Percentiles rank a stretch among this genome's conserved stretches.
Evolutionary conservation across 64 coral and sea anemone species (phyloP).

Genomic region (Anthopleura sola): DNA sequence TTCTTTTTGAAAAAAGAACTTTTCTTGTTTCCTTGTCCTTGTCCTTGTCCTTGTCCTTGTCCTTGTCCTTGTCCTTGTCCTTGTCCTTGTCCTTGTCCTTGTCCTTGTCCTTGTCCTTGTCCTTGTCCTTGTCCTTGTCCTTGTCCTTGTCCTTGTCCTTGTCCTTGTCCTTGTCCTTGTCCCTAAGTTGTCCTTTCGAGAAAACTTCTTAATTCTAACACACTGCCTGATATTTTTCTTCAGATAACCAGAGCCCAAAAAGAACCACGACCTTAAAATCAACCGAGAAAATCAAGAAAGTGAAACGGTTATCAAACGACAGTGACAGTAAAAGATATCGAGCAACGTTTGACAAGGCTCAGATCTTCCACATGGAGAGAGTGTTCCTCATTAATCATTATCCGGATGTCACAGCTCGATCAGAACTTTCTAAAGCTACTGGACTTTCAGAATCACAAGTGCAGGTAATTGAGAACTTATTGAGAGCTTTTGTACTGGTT

Average conservation of each 20-base stretch:
- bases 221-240: background rate
- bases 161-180: too few relatives aligned
- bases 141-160: too few relatives aligned
- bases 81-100: too few relatives aligned
- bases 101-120: too few relatives aligned
- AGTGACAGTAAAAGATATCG: constrained; percentile 60
- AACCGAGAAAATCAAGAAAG: constrained; percentile 39
- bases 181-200: too few relatives aligned
- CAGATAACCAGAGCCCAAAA: constrained; percentile 14
- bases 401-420: constrained; percentile 70
- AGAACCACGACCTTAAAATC: background rate
- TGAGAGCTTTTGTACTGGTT: too few relatives aligned
- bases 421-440: constrained; percentile 78
- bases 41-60: too few relatives aligned
- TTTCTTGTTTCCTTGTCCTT: too few relatives aligned
- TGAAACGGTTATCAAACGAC: constrained; percentile 15
- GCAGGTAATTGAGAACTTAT: constrained; percentile 47
- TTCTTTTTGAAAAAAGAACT: too few relatives aligned
- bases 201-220: background rate
- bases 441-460: constrained; percentile 86
- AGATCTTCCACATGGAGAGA: constrained; percentile 88
- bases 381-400: constrained; percentile 87
- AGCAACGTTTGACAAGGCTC: constrained; percentile 82
- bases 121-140: too few relatives aligned
- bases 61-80: too few relatives aligned